Evolutionary conservation across 2,888 invertebrate species (phyloP), one percentile per base, ranked within the genome.

Genomic region (Napeogenes inachia): DNA sequence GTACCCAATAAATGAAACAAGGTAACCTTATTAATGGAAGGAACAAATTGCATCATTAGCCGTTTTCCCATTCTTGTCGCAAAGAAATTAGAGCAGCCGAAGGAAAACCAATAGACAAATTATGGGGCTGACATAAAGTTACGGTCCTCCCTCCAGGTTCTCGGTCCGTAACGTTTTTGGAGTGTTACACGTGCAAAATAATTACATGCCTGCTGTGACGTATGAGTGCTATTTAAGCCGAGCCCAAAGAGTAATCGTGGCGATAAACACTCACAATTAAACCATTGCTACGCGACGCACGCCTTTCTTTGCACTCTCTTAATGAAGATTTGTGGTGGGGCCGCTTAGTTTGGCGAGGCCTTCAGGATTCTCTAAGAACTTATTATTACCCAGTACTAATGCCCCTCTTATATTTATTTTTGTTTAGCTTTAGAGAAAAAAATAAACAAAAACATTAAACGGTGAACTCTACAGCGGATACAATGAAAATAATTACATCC

Each of bases 181-280:
- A 83, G 82, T 76, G 82, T 82, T 85, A 77, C 84, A 82, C 84
- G 82, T 82, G 79, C 77, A 78, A 89, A 89, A 88, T 89, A 89
- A 90, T 90, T 88, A 89, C 88, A 86, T 82, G 84, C 82, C 80
- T 77, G 71, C 81, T 73, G 86, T 89, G 86, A 90, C 85, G 84
- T 89, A 89, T 84, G 85, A 79, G 77, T 79, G 85, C 89, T 86
- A 87, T 87, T 89, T 88, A 87, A 86, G 84, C 82, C 78, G 75
- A 73, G 79, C 83, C 82, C 83, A 82, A 81, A 87, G 89, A 89
- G 81, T 84, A 87, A 89, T 89, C 78, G 82, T 73, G 68, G 81
- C 85, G 86, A 89, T 89, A 89, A 89, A 89, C 85, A 87, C 81
- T 75, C 78, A 82, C 88, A 89, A 89, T 89, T 89, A 89, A 89